Base-by-base conservation (phyloP, 2,113 vertebrate species). In the Hemibagrus wyckioides region DNA sequence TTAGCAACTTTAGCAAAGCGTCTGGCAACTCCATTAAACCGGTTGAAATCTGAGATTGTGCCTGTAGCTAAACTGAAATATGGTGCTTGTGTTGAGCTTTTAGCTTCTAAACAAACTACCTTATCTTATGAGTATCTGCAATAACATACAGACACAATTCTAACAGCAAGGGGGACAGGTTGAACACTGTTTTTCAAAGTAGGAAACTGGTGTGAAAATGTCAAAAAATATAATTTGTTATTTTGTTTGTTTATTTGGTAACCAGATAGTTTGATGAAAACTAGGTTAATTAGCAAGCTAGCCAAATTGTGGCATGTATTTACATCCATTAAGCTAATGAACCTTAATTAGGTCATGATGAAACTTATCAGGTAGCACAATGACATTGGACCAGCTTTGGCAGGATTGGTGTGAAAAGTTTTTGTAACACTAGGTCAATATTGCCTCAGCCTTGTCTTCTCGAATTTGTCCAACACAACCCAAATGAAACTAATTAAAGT, bases 1-100 rank as follows among this genome's bases (percentile, higher is more conserved):
- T 83, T 83, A 83, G 50, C n/a, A 83, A 21, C 63, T 83, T 52
- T 52, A 48, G 61, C 10, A 4, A 52, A 69, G 82, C 6, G n/a
- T 83, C 82, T 69, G 82, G 63, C 59, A 33, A 67, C 63, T 83
- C 82, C 44, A 83, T 83, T 83, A 83, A 83, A 65, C 44, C 1
- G n/a, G 44, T 14, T 50, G 82, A 69, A 69, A 67, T 67, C 82
- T 52, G 82, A 83, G 82, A 83, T 67, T 83, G 41, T 52, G 61
- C 82, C 61, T 83, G 15, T n/a, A 67, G 59, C 13, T 67, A 52
- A 83, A 83, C 61, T 54, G 11, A 69, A 69, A 83, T 69, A 48
- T 69, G 44, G 44, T 13, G 44, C 41, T 69, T 52, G 6, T 65
- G 50, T 80, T 56, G 50, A 52, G 63, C 48, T 67, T 69, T 83